These are phyloP conservation scores for Melanostoma scalare DNA, from an alignment of 2,888 invertebrate genomes.

Conservation along the genomic window DNA sequence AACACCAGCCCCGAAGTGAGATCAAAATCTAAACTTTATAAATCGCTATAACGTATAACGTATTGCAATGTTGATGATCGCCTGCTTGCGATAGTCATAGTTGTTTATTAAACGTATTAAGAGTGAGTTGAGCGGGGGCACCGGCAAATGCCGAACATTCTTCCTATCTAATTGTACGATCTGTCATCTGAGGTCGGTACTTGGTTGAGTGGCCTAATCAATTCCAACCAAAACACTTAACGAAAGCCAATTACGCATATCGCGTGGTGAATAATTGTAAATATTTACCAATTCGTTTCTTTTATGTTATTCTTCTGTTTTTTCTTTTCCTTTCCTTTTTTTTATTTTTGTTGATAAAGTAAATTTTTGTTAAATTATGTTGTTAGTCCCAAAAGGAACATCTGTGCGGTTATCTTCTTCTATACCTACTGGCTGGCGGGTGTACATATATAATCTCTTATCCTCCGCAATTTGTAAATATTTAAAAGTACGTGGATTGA, in stretches of 20 bases:
- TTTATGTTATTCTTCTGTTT: conserved; percentile 8
- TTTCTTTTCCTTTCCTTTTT: no score
- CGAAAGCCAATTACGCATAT: conserved; percentile 56
- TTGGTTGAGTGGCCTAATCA: conserved; percentile 67
- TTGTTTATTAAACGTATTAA: conserved; percentile 59
- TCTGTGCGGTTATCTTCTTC: conserved; percentile 30
- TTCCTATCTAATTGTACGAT: conserved; percentile 54
- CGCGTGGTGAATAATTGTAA: conserved; percentile 67
- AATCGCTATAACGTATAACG: conserved; percentile 24
- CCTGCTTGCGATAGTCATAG: conserved; percentile 6
- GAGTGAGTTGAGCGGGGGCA: conserved; percentile 21
- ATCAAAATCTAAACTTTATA: conserved; percentile 49
- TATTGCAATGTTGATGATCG: conserved; percentile 60
- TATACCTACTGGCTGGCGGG: conserved; percentile 19
- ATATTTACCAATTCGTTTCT: conserved; percentile 69
- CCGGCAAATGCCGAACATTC: neutral
- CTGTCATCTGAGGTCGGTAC: conserved; percentile 69
- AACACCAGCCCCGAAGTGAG: conserved; percentile 7
- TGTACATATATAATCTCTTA: conserved; percentile 22
- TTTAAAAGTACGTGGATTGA: conserved; percentile 70
- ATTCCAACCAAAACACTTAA: conserved; percentile 53
- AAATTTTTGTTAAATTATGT: conserved; percentile 68
- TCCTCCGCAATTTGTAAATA: conserved; percentile 69
- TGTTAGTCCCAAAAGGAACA: conserved; percentile 61
- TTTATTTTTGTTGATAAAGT: conserved; percentile 1